Base-by-base conservation (phyloP, 2,888 invertebrate species). In the Mimumesa dahlbomi region DNA sequence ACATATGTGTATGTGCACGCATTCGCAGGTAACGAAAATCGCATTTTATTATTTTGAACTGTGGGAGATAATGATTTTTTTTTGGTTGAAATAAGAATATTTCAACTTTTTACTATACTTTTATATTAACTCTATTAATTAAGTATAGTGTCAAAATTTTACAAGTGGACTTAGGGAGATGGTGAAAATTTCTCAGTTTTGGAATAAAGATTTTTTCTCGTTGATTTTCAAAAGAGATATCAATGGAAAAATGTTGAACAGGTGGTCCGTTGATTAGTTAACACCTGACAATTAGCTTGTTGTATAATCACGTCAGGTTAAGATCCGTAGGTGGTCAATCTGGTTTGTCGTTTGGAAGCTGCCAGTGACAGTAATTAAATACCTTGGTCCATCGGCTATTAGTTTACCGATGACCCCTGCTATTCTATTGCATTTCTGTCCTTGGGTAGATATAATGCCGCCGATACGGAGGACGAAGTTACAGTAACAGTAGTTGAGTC, bases 331-430 rank as follows among this genome's bases (percentile, higher is more conserved):
- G 14, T 19, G 49, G 29, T 42, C 25, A 40, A 49, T 42, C 14
- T 5, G 21, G 34, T 38, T 49, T n/a, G 29, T 19, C 21, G 29
- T 58, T 40, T 40, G 7, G 14, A 11, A 14, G n/a, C 42, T 5
- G 31, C 3, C 21, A 49, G 9, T 29, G 25, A 31, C 40, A 11
- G 16, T 58, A 58, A 49, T 49, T 25, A 49, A 58, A 58, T 16
- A 49, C 21, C 40, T 14, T 31, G 21, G 29, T 14, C 40, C 36
- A 11, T 40, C 7, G 49, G n/a, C n/a, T 19, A 11, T n/a, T 40
- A 42, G 49, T 42, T 58, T 49, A 42, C n/a, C 29, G n/a, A 21
- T 42, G 11, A 9, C 25, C n/a, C 19, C 16, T 5, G 9, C 2
- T 9, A 18, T 6, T 40, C 21, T 22, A 25, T 14, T 1, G 29